Conservation (phyloP, 2,797 vertebrate species). For the Lacerta bilineata region DNA sequence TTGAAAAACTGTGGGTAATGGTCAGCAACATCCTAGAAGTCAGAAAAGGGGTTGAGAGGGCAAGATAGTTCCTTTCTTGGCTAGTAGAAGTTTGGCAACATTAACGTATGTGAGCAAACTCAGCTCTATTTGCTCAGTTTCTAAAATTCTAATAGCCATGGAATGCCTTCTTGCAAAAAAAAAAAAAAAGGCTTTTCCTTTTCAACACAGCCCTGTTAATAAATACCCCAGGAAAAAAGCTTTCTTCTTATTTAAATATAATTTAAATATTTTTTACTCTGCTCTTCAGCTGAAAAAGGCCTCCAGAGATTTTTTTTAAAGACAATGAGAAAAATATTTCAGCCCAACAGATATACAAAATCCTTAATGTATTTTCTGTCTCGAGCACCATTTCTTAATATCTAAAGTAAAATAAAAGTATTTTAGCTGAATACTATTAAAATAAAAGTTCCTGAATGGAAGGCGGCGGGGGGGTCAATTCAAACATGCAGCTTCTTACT, state of each 20-base stretch:
- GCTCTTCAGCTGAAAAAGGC: too few species aligned
- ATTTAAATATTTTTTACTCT: too few species aligned
- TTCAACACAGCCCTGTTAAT: background rate
- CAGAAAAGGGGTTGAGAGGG: background rate
- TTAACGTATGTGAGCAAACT: background rate
- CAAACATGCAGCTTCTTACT: background rate
- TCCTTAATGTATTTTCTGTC: background rate
- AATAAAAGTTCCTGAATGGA: background rate
- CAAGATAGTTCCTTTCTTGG: background rate
- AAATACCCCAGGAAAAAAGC: background rate
- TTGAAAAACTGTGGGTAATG: background rate
- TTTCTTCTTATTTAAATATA: too few species aligned
- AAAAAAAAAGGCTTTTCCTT: too few species aligned
- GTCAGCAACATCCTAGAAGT: background rate
- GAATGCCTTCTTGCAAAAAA: too few species aligned
- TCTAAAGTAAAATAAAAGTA: background rate
- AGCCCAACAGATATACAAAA: background rate
- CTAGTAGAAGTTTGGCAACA: background rate
- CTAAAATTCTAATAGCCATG: background rate
- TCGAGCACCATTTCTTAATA: background rate
- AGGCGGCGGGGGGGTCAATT: background rate
- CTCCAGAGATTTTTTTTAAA: too few species aligned
- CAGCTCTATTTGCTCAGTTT: background rate
- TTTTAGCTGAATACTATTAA: background rate
- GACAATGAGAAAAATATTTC: background rate